Evolutionary conservation across 2,113 vertebrate species (phyloP).

Genomic region (Barnardius zonarius): DNA sequence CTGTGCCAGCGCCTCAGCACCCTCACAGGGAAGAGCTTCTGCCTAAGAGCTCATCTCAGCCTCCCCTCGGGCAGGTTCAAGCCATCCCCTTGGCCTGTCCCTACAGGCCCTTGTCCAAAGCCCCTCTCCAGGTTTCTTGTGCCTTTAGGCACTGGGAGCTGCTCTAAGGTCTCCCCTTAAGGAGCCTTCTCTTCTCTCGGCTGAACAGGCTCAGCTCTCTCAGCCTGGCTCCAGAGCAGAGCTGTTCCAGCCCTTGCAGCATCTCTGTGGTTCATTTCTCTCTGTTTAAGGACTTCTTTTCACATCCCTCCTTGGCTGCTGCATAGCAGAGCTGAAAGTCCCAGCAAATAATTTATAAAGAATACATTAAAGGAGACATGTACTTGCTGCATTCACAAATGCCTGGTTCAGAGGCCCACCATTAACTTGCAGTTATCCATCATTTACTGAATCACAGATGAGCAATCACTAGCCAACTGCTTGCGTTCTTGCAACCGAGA

Average conservation of each 20-base stretch:
- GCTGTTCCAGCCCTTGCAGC: not conserved
- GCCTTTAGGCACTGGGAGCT: not conserved
- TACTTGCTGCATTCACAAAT: not conserved
- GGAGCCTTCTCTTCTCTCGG: not conserved
- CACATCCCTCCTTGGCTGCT: not conserved
- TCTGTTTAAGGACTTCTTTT: not conserved
- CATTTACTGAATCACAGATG: not conserved
- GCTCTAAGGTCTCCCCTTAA: not conserved
- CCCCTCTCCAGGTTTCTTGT: not conserved
- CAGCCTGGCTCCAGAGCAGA: not conserved
- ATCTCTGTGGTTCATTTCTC: not conserved
- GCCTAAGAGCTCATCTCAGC: too few relatives aligned
- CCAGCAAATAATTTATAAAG: not conserved
- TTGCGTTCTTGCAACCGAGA: not conserved
- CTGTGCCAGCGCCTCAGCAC: too few relatives aligned
- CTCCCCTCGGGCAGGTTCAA: too few relatives aligned
- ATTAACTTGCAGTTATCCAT: not conserved
- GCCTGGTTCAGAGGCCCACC: not conserved
- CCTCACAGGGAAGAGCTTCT: too few relatives aligned
- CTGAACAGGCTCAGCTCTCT: not conserved
- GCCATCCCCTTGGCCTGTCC: not conserved
- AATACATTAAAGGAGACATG: not conserved
- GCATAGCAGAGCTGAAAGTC: not conserved
- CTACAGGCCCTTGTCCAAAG: not conserved
- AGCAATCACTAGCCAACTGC: not conserved